These are phyloP conservation scores for Polietes domitor DNA, from an alignment of 2,888 invertebrate species.

Conservation along the genomic window DNA sequence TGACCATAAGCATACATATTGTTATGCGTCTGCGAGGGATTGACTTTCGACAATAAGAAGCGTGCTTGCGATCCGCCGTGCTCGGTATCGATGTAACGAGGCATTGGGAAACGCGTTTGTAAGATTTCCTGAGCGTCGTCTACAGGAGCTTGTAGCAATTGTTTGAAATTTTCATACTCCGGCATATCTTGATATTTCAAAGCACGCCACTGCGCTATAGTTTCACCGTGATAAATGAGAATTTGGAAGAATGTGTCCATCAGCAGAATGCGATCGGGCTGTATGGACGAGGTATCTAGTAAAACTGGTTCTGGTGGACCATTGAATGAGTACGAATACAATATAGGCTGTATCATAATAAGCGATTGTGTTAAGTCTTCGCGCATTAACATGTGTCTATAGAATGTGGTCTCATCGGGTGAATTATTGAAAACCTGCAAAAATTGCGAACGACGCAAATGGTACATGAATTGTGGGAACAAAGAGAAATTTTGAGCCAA, in stretches of 20 bases:
- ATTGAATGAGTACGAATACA: slow-evolving; percentile 99
- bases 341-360: slow-evolving; percentile 99
- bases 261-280: slow-evolving; percentile 96
- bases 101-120: slow-evolving; percentile 98
- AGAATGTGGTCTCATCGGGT: slow-evolving; percentile 99
- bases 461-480: slow-evolving; percentile 99
- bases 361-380: slow-evolving; percentile 98
- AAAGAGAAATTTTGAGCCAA: slow-evolving; percentile 98
- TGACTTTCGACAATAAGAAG: slow-evolving; percentile 98
- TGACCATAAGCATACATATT: slow-evolving; percentile 98
- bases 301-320: slow-evolving; percentile 98
- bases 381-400: slow-evolving; percentile 97
- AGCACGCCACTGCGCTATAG: slow-evolving; percentile 98
- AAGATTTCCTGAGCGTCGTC: slow-evolving; percentile 99
- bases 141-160: slow-evolving; percentile 94
- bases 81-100: slow-evolving; percentile 99
- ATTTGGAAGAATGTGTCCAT: slow-evolving; percentile 99
- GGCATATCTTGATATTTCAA: slow-evolving; percentile 97
- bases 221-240: slow-evolving; percentile 99
- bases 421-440: slow-evolving; percentile 99
- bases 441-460: slow-evolving; percentile 98
- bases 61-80: slow-evolving; percentile 99
- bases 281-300: slow-evolving; percentile 98
- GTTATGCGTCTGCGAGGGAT: slow-evolving; percentile 99
- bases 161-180: slow-evolving; percentile 98